These are phyloP conservation scores for Pocota personata DNA, from an alignment of 2,888 invertebrate genomes.

Conservation along the genomic window DNA sequence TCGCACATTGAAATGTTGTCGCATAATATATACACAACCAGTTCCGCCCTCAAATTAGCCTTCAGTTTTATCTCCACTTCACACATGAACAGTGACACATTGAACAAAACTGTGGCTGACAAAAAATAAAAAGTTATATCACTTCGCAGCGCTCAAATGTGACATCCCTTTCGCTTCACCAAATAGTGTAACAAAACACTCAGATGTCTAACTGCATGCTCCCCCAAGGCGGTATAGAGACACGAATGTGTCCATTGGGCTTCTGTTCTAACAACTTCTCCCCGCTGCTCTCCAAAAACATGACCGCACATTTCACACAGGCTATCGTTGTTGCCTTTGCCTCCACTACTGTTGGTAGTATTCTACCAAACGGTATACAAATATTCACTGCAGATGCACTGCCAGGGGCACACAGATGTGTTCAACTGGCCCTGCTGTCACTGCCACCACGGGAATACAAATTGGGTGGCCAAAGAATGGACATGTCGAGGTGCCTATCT, in stretches of 20 bases:
- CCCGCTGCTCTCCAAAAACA: not conserved
- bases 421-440: constrained; percentile 23
- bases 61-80: constrained; percentile 7
- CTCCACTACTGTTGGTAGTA: constrained; percentile 26
- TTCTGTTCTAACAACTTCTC: constrained; percentile 12
- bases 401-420: constrained; percentile 38
- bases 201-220: constrained; percentile 2
- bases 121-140: constrained; percentile 8
- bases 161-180: constrained; percentile 14
- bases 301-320: constrained; percentile 38
- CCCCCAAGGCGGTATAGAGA: not conserved
- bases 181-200: constrained; percentile 24
- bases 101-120: not conserved
- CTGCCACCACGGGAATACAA: constrained; percentile 38
- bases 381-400: constrained; percentile 40
- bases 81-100: constrained; percentile 5
- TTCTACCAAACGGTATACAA: constrained; percentile 14
- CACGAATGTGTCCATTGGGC: constrained; percentile 27
- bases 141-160: constrained; percentile 19
- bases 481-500: constrained; percentile 7
- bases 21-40: constrained; percentile 13
- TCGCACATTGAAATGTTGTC: not conserved
- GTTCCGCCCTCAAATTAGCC: constrained; percentile 2
- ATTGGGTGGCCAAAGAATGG: constrained; percentile 47
- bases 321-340: not conserved